Percentiles rank a stretch among this genome's conserved stretches.
These are phyloP conservation scores for Zapornia atra DNA, from an alignment of 2,113 vertebrate species.

Conservation along the genomic window DNA sequence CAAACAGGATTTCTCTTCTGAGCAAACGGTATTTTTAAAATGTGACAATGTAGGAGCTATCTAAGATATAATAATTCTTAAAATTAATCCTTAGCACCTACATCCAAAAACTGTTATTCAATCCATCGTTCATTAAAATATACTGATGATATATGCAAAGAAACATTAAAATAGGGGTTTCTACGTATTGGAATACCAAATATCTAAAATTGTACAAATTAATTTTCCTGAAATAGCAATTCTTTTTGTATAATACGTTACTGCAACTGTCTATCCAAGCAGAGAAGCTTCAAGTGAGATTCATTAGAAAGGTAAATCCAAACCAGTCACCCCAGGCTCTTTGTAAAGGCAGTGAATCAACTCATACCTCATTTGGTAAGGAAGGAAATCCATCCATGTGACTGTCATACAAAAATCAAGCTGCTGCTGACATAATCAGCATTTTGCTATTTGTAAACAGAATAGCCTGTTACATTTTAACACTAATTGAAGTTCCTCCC, in stretches of 20 bases:
- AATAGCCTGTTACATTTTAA: background rate
- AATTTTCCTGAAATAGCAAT: background rate
- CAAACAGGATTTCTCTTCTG: background rate
- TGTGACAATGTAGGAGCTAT: background rate
- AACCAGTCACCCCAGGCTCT: background rate
- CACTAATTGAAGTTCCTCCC: background rate
- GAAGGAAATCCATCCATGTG: background rate
- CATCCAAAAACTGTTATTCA: background rate
- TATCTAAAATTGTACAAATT: background rate
- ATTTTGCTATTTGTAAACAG: background rate
- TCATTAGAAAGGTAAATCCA: background rate
- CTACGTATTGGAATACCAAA: background rate
- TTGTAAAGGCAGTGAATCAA: background rate
- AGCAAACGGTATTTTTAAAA: background rate
- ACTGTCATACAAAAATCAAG: background rate
- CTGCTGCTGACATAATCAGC: background rate
- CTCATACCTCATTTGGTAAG: background rate
- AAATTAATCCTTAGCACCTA: background rate
- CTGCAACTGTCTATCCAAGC: background rate
- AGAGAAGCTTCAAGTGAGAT: background rate
- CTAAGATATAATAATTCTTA: background rate
- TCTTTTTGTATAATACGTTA: background rate
- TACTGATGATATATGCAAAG: background rate
- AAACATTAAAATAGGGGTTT: background rate
- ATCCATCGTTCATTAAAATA: background rate